Evolutionary conservation across 2,113 vertebrate genomes (phyloP).

Genomic region (Petromus typicus): DNA sequence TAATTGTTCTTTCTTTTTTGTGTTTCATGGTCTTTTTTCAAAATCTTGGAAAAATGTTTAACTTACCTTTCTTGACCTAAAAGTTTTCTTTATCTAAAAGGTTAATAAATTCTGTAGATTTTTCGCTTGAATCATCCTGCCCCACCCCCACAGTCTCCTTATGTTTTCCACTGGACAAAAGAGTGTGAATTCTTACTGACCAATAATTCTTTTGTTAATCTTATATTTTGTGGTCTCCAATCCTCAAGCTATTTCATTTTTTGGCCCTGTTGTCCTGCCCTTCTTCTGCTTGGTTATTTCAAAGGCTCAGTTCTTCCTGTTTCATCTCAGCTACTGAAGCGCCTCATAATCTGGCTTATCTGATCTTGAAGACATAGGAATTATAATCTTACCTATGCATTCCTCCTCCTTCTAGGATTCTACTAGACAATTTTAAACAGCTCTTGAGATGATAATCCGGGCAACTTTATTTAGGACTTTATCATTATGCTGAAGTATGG

Average conservation of each 20-base stretch:
- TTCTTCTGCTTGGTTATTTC: conserved; percentile 4
- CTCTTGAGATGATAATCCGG: background rate
- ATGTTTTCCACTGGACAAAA: background rate
- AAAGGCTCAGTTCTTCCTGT: background rate
- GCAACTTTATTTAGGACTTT: background rate
- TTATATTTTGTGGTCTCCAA: background rate
- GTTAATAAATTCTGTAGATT: background rate
- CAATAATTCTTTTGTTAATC: background rate
- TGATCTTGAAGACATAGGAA: background rate
- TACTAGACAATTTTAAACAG: background rate
- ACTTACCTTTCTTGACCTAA: background rate
- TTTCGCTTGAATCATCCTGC: background rate
- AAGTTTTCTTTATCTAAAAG: background rate
- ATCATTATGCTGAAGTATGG: background rate
- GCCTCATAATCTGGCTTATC: background rate
- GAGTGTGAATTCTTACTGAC: background rate
- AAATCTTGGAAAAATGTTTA: conserved; percentile 21
- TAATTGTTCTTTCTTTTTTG: background rate
- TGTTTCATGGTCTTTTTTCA: background rate
- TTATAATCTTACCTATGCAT: background rate
- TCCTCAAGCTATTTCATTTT: background rate
- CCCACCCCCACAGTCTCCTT: background rate
- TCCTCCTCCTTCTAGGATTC: background rate
- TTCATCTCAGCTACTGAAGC: background rate
- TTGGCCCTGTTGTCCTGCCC: background rate